phyloP scores from a whole-genome alignment of 2,113 vertebrate genomes.

The Chlorodrepanis virens region DNA sequence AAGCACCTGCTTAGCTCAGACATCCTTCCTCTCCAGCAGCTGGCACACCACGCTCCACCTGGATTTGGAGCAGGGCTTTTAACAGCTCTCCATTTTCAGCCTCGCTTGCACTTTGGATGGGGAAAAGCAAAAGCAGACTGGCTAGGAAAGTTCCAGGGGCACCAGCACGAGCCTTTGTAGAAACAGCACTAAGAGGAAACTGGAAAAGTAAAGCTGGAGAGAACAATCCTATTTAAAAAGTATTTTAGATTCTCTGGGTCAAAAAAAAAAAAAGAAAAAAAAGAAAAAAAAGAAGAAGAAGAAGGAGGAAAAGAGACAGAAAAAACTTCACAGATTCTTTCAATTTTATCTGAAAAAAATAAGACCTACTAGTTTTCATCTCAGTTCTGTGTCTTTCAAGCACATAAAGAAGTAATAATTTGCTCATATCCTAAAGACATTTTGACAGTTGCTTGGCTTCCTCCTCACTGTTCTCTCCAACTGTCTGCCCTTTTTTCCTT shows the following conservation, averaged over 20 bases:
- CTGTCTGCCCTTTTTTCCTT: not conserved
- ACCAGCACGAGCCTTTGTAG: not conserved
- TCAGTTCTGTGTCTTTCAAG: not conserved
- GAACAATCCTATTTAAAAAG: not conserved
- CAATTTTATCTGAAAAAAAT: not conserved
- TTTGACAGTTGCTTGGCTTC: not conserved
- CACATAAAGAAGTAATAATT: not conserved
- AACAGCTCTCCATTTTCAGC: not conserved
- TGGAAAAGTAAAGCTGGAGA: not conserved
- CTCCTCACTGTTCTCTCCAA: not conserved
- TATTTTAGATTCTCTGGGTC: not conserved
- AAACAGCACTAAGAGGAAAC: not conserved
- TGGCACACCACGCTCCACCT: not conserved
- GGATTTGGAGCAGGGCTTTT: not conserved
- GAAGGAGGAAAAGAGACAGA: accelerated
- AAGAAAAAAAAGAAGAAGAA: too few species aligned
- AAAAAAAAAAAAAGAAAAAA: too few species aligned
- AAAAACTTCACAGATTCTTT: not conserved
- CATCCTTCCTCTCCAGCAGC: not conserved
- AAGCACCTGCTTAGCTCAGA: not conserved
- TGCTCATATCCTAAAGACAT: not conserved
- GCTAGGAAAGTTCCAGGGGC: not conserved
- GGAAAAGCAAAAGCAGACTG: not conserved
- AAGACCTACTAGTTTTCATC: not conserved
- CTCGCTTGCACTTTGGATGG: not conserved